Evolutionary conservation across 2,888 invertebrate species (phyloP), one percentile per base, ranked within the genome.

Genomic region (Drosophila lacicola): DNA sequence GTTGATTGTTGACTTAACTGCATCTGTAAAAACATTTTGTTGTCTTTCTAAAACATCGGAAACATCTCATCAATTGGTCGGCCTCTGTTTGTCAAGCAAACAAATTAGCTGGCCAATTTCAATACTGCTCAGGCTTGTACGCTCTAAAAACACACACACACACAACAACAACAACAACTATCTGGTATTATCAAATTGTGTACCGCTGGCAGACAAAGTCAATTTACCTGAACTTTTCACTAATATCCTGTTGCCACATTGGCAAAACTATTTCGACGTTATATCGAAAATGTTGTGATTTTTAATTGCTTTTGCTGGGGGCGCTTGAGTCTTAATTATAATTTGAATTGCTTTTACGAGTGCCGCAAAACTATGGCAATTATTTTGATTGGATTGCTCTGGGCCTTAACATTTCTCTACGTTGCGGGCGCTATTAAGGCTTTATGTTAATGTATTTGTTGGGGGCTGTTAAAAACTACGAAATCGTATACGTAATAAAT

Each of bases 201-300:
- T 49, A 29, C 19, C n/a, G 29, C n/a, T 69, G 64, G 39, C 67
- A 78, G 74, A 67, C 60, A 83, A 72, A 83, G 72, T 73, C 84
- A 74, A 83, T 81, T 86, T 71, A 70, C 51, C 65, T 73, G 66
- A 84, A 86, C 75, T 86, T 79, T 80, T 70, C 56, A 84, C 87
- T 84, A 83, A 83, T 83, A 83, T 83, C 83, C 83, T 83, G 83
- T 83, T 78, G 84, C 67, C 84, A 71, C 79, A 69, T 74, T 82
- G 69, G 61, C 70, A 64, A 79, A 82, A 86, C 82, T 86, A 86
- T 82, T 86, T 67, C 76, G 70, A 63, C 73, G 49, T 65, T 56
- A 73, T 66, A 80, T 82, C 72, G 62, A 68, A 69, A 68, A 63
- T 66, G 58, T 83, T 83, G 79, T 72, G 81, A 74, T 79, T 86